Conservation (phyloP, 2,113 vertebrate genomes). For the Trichomycterus rosablanca region DNA sequence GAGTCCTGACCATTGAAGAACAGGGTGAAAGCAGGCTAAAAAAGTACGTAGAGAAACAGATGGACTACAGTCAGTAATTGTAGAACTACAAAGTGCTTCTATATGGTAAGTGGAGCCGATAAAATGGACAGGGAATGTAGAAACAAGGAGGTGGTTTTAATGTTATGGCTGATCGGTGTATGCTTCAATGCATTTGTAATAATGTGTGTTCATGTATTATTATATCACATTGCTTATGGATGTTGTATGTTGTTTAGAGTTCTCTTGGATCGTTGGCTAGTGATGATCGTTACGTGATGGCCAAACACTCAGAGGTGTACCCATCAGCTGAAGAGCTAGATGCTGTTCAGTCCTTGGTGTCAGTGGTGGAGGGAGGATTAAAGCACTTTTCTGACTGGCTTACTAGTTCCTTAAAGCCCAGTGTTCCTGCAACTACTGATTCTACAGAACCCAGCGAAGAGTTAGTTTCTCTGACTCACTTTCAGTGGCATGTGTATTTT, state of each 20-base stretch:
- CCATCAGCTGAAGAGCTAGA: slow-evolving; percentile 86
- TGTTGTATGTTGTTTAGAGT: slow-evolving; percentile 42
- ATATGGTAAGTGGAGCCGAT: no score
- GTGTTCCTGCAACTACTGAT: neutral
- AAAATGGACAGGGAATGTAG: no score
- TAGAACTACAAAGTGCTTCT: no score
- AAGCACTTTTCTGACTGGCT: slow-evolving; percentile 89
- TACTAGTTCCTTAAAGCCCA: slow-evolving; percentile 54
- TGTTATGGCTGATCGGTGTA: no score
- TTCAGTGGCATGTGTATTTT: neutral
- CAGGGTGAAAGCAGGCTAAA: no score
- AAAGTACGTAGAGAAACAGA: no score
- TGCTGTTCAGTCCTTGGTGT: slow-evolving; percentile 89
- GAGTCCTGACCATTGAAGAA: no score
- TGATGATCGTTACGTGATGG: slow-evolving; percentile 90
- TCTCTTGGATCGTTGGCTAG: slow-evolving; percentile 52
- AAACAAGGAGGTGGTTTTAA: no score
- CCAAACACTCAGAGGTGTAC: slow-evolving; percentile 85
- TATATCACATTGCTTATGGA: neutral
- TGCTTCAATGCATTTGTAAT: no score
- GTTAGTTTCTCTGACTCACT: slow-evolving; percentile 1
- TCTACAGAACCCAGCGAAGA: slow-evolving; percentile 10
- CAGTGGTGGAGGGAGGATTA: slow-evolving; percentile 85
- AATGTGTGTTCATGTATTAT: neutral
- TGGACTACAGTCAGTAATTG: no score